A percentile compares a stretch with the other conserved stretches of the same genome.
These are phyloP conservation scores for Sisyra nigra DNA, from an alignment of 2,888 invertebrate genomes.

Conservation along the genomic window DNA sequence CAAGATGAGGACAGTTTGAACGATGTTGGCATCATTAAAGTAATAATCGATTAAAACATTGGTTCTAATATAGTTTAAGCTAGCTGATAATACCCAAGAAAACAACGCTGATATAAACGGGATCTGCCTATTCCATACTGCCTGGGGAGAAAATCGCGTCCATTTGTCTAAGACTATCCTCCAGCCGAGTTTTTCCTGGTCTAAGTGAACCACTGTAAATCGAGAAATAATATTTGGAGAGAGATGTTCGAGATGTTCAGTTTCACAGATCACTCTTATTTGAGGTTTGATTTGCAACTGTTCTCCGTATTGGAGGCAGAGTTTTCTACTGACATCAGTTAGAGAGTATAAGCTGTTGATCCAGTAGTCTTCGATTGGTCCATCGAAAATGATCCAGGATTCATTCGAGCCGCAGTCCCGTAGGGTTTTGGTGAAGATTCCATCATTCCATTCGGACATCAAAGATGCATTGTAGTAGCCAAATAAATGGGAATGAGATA, in stretches of 20 bases:
- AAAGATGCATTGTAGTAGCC: slow-evolving; percentile 80
- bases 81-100: slow-evolving; percentile 64
- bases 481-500: slow-evolving; percentile 84
- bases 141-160: slow-evolving; percentile 16
- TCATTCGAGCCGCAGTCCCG: slow-evolving; percentile 56
- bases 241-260: slow-evolving; percentile 68
- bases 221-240: slow-evolving; percentile 82
- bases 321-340: slow-evolving; percentile 73
- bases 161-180: slow-evolving; percentile 27
- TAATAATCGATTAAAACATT: slow-evolving; percentile 39
- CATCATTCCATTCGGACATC: slow-evolving; percentile 81
- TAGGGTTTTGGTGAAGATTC: slow-evolving; percentile 67
- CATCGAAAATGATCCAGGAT: slow-evolving; percentile 90
- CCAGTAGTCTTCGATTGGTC: slow-evolving; percentile 81
- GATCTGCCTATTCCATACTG: slow-evolving; percentile 21
- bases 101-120: slow-evolving; percentile 44
- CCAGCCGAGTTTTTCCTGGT: slow-evolving; percentile 36
- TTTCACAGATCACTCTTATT: slow-evolving; percentile 82
- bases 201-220: slow-evolving; percentile 80
- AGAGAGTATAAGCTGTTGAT: slow-evolving; percentile 85
- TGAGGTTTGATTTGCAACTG: slow-evolving; percentile 63
- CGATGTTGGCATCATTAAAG: slow-evolving; percentile 54
- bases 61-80: slow-evolving; percentile 52
- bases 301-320: slow-evolving; percentile 76
- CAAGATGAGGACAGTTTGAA: slow-evolving; percentile 54